Evolutionary conservation across 2,113 vertebrate species (phyloP), one percentile per base, ranked within the genome.

Genomic region (Ciconia maguari): DNA sequence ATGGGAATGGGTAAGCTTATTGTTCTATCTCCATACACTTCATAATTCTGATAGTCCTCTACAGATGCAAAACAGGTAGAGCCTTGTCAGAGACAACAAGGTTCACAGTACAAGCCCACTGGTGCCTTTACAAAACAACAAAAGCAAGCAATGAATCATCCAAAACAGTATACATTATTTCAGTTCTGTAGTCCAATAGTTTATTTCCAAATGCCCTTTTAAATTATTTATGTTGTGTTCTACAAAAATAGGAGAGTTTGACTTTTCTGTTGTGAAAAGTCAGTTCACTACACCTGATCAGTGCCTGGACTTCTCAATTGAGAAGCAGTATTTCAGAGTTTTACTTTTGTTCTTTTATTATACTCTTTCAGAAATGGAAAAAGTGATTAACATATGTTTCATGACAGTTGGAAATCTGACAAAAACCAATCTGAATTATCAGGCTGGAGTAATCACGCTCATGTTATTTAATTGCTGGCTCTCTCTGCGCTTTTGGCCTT

Each of bases 161-260:
- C 83, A 66, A 89, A 96, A 6, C 78, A 94, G 72, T 26, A 91
- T 60, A 71, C 25, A 7, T 77, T 15, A 83, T 71, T 93, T 95
- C 76, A 79, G 75, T 89, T 96, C 71, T 71, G 52, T 57, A 29
- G 46, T 90, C 61, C 90, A 95, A 85, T 2, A 77, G 82, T 91
- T 94, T 95, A 92, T 96, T 97, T 89, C 68, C 65, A 92, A 90
- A 94, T 78, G 71, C 58, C 81, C 71, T 64, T 78, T 95, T 42
- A 68, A 89, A 95, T 92, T 85, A 75, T 68, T 79, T 88, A 49
- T 29, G 57, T 87, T 44, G 41, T 69, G 30, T 78, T 87, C 93
- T 90, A 95, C 91, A 95, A 92, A 92, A 93, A 84, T 80, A 88
- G 0, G 64, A 76, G 24, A 80, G 36, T 57, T 64, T 82, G 76